Evolutionary conservation across 2,113 vertebrate species (phyloP).

Genomic region (Trochalopteron elliotii): DNA sequence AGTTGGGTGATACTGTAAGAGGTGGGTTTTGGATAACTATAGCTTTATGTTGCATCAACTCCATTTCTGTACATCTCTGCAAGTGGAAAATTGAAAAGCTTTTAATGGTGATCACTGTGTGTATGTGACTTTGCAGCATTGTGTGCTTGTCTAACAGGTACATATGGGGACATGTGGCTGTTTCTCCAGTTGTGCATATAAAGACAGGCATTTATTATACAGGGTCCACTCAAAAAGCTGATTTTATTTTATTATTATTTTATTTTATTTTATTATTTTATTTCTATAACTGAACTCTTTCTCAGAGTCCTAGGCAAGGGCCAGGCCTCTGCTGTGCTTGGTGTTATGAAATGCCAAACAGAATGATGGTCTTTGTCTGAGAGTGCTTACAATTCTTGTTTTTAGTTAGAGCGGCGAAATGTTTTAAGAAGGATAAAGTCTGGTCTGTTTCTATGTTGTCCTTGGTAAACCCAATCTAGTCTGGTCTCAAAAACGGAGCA

Average conservation of each 20-base stretch:
- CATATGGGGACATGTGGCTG: not conserved
- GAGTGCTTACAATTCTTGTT: conserved; percentile 24
- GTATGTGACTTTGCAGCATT: not conserved
- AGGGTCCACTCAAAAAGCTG: not conserved
- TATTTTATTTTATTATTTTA: not conserved
- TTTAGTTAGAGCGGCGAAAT: not conserved
- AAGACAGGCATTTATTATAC: not conserved
- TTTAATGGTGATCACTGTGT: not conserved
- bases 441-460: conserved; percentile 61
- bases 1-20: not conserved
- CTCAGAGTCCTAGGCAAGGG: not conserved
- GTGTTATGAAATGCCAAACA: conserved; percentile 28
- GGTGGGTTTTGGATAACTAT: not conserved
- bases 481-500: conserved; percentile 63
- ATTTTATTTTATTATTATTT: not conserved
- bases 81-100: not conserved
- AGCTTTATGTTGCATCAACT: conserved; percentile 8
- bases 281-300: not conserved
- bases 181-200: not conserved
- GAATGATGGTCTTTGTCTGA: conserved; percentile 43
- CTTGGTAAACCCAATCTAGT: conserved; percentile 64
- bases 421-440: conserved; percentile 58
- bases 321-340: not conserved
- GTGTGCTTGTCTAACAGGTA: not conserved
- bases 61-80: not conserved